Evolutionary conservation across 1,140 invertebrate genomes (phyloP).

Genomic region (Calephelis virginiensis): DNA sequence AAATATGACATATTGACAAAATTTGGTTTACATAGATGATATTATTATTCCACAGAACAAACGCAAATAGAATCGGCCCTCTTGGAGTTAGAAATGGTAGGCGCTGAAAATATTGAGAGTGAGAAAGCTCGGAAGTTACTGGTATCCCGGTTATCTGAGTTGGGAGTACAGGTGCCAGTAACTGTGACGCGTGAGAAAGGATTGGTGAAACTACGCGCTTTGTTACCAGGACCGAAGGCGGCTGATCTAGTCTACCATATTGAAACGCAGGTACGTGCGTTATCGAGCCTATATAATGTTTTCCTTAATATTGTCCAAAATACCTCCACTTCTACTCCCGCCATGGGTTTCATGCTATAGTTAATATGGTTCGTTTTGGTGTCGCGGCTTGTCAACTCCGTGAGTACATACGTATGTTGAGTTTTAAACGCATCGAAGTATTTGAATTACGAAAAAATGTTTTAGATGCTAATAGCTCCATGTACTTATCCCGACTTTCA

Average conservation of each 20-base stretch:
- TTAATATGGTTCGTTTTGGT: too few relatives aligned
- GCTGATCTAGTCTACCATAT: slow-evolving; percentile 65
- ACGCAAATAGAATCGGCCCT: slow-evolving; percentile 66
- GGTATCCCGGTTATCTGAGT: slow-evolving; percentile 38
- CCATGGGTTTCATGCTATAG: too few relatives aligned
- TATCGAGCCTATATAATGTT: too few relatives aligned
- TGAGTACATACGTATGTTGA: too few relatives aligned
- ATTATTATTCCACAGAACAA: slow-evolving; percentile 41
- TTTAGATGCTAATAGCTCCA: too few relatives aligned
- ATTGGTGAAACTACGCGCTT: slow-evolving; percentile 38
- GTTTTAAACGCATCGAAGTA: too few relatives aligned
- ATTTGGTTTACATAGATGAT: not conserved
- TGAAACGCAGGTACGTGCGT: slow-evolving; percentile 48
- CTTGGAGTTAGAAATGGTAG: slow-evolving; percentile 58
- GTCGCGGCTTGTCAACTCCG: too few relatives aligned
- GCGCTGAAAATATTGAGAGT: slow-evolving; percentile 37
- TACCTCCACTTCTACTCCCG: too few relatives aligned
- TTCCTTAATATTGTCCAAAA: too few relatives aligned
- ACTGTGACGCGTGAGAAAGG: slow-evolving; percentile 38
- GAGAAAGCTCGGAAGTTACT: slow-evolving; percentile 43
- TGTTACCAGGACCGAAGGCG: slow-evolving; percentile 47
- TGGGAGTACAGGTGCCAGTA: slow-evolving; percentile 54
- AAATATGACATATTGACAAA: too few relatives aligned
- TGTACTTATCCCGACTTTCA: too few relatives aligned
- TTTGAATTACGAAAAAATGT: too few relatives aligned